Conservation (phyloP, 2,888 invertebrate genomes). For the Silvanus unidentatus region DNA sequence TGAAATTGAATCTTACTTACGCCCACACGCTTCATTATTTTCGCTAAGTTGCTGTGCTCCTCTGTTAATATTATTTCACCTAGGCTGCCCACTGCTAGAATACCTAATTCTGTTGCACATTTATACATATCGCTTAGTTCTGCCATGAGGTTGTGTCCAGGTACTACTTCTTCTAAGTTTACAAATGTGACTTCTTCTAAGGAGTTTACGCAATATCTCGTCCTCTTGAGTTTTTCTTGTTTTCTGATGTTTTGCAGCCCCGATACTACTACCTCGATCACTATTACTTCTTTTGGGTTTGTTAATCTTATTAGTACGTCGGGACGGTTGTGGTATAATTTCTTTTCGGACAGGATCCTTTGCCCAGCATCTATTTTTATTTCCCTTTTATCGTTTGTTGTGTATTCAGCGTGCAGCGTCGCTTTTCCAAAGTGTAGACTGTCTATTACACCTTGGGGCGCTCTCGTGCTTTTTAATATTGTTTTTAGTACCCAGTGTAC, state of each 20-base stretch:
- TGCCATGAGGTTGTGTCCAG: no score
- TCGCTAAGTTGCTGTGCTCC: no score
- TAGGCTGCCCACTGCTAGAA: no score
- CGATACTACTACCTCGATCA: slow-evolving; percentile 10
- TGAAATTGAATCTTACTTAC: background rate
- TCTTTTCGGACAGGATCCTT: slow-evolving; percentile 5
- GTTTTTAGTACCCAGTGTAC: slow-evolving; percentile 3
- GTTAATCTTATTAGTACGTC: slow-evolving; percentile 5
- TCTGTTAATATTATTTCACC: no score
- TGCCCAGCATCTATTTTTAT: background rate
- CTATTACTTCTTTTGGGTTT: slow-evolving; percentile 1
- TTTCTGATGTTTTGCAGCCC: slow-evolving; percentile 3
- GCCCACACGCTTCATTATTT: no score
- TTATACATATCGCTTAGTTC: no score
- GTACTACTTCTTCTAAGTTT: no score
- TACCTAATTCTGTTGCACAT: no score
- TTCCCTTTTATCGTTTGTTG: background rate
- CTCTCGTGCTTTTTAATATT: background rate
- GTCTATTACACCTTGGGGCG: background rate
- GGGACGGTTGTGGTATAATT: slow-evolving; percentile 10
- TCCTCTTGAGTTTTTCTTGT: background rate
- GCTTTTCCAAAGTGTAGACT: no score
- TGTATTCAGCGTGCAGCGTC: no score
- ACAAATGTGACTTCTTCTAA: no score
- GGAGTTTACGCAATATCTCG: background rate